phyloP scores from a whole-genome alignment of 2,113 vertebrate genomes.

The Centropristis striata region DNA sequence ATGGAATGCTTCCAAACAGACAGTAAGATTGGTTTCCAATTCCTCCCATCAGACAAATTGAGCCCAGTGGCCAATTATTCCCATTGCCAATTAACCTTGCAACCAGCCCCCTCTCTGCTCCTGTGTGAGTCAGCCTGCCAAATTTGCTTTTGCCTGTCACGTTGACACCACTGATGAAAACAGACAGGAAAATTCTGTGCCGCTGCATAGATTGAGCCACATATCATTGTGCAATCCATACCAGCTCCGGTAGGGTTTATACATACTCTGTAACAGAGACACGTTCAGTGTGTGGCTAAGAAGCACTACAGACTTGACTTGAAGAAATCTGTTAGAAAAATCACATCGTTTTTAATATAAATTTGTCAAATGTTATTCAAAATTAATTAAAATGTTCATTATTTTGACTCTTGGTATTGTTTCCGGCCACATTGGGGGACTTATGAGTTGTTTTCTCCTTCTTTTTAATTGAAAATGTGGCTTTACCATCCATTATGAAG shows the following conservation, averaged over 20 bases:
- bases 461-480: background rate
- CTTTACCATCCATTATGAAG: background rate
- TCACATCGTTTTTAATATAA: background rate
- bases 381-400: background rate
- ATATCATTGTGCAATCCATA: conserved; percentile 61
- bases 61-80: conserved; percentile 85
- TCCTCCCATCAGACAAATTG: conserved; percentile 82
- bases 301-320: background rate
- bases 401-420: background rate
- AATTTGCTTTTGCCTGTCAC: conserved; percentile 79
- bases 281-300: background rate
- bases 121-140: conserved; percentile 72
- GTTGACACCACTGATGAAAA: conserved; percentile 77
- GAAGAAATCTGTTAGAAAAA: background rate
- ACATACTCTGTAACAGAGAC: background rate
- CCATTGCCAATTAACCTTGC: conserved; percentile 85
- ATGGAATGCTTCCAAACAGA: conserved; percentile 73
- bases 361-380: background rate
- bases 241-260: conserved; percentile 12
- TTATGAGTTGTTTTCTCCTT: background rate
- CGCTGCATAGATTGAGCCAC: conserved; percentile 42
- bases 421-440: background rate
- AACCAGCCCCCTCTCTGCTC: conserved; percentile 60
- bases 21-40: conserved; percentile 79
- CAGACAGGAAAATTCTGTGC: conserved; percentile 72